Base-by-base conservation (phyloP, 2,113 vertebrate genomes). In the Marmota monax region DNA sequence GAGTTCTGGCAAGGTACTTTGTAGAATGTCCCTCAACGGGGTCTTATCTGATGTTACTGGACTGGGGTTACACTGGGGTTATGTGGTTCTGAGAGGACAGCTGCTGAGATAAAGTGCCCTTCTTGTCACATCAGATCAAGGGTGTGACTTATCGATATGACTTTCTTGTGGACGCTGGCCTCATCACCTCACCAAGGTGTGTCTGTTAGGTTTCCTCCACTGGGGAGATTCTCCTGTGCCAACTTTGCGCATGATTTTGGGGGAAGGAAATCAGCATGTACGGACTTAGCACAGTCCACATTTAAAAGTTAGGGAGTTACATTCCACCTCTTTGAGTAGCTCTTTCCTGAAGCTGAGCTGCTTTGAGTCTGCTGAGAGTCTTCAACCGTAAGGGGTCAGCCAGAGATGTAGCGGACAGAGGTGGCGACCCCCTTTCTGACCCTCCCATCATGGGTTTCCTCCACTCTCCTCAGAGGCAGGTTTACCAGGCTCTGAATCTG, bases 121-220 rank as follows among this genome's bases (percentile, higher is more conserved):
- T 61, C 7, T 69, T n/a, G 48, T 5, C 1, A 3, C 2, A 16
- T 39, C 25, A 9, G 6, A 3, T 84, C 22, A 32, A 16, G 63
- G 25, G 29, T 4, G 4, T 8, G 0, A 8, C 17, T 20, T 11
- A 2, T 34, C 13, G 4, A 5, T 17, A 4, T 1, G 34, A 25
- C 34, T n/a, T 5, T 29, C 8, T 32, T 23, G 16, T 73, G 34
- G 48, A n/a, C 7, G 4, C 4, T 82, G 84, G 39, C 51, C 37
- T 63, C 16, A 6, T 39, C 37, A 7, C 16, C n/a, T 29, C 29
- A 5, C 65, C 16, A 4, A 45, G 16, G 17, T 25, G 5, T 8
- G 11, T 10, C 22, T 34, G 37, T 42, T 17, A 17, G 67, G 18
- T 51, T 22, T 29, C 61, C 37, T 69, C 45, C 34, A 0, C 45